Evolutionary conservation across 1,140 invertebrate species (phyloP).

Genomic region (Chionoecetes opilio): DNA sequence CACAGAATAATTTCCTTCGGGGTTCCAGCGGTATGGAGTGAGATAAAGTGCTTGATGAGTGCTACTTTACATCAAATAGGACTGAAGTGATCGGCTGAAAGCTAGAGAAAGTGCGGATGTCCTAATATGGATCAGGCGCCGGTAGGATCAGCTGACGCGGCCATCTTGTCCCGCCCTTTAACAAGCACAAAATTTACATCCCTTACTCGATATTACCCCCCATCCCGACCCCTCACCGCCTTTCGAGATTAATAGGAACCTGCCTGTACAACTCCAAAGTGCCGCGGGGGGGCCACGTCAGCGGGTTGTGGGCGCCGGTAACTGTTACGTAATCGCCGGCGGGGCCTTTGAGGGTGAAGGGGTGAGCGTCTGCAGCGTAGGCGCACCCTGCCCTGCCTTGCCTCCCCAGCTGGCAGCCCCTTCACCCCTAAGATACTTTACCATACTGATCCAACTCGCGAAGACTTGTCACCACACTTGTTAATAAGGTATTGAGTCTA

Average conservation of each 20-base stretch:
- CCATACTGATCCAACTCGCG: too few species aligned
- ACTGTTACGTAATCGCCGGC: background rate
- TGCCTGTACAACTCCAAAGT: background rate
- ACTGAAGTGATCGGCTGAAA: background rate
- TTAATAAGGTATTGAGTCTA: too few species aligned
- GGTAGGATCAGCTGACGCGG: conserved; percentile 61
- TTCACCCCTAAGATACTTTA: too few species aligned
- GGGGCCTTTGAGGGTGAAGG: background rate
- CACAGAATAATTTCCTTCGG: background rate
- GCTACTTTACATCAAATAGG: background rate
- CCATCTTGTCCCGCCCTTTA: conserved; percentile 8
- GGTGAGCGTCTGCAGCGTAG: too few species aligned
- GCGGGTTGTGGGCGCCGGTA: background rate
- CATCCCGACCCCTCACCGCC: background rate
- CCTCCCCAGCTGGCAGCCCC: too few species aligned
- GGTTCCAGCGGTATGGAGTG: background rate
- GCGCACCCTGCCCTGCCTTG: too few species aligned
- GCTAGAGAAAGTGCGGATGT: background rate
- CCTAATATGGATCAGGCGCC: conserved; percentile 50
- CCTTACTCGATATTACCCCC: too few species aligned
- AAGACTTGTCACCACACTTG: too few species aligned
- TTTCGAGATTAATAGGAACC: background rate
- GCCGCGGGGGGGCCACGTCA: background rate
- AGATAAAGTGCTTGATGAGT: background rate
- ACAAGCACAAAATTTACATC: background rate